Evolutionary conservation across 2,113 vertebrate genomes (phyloP).

Genomic region (Saccopteryx bilineata): DNA sequence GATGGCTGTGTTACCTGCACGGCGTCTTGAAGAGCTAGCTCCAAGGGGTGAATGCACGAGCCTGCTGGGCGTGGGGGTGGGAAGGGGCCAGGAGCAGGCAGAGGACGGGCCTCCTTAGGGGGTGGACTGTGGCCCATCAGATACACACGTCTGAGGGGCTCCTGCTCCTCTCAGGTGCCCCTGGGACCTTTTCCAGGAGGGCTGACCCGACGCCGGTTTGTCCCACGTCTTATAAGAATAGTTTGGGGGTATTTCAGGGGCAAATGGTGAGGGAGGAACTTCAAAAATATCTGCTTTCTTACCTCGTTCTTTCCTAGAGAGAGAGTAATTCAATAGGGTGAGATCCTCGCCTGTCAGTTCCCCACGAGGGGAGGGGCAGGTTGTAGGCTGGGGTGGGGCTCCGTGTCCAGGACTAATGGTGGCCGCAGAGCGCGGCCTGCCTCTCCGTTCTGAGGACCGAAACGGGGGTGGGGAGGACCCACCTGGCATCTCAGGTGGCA

Average conservation of each 20-base stretch:
- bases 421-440: accelerated
- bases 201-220: background rate
- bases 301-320: background rate
- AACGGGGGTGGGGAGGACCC: no score
- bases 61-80: no score
- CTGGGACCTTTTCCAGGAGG: background rate
- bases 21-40: conserved; percentile 8
- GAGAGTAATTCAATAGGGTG: background rate
- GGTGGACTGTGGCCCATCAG: accelerated
- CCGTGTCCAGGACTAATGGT: no score
- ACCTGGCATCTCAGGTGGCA: background rate
- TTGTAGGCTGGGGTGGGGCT: background rate
- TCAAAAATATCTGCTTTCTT: background rate
- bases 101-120: accelerated
- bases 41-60: background rate
- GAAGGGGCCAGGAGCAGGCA: background rate
- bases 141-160: accelerated
- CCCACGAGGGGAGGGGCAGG: background rate
- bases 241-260: background rate
- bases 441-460: background rate
- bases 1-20: background rate
- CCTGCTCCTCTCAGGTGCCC: background rate
- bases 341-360: background rate
- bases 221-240: background rate
- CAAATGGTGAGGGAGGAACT: background rate